Percentiles rank a stretch among this genome's conserved stretches.
Evolutionary conservation across 1,140 invertebrate genomes (phyloP).

Genomic region (Dendroctonus valens): DNA sequence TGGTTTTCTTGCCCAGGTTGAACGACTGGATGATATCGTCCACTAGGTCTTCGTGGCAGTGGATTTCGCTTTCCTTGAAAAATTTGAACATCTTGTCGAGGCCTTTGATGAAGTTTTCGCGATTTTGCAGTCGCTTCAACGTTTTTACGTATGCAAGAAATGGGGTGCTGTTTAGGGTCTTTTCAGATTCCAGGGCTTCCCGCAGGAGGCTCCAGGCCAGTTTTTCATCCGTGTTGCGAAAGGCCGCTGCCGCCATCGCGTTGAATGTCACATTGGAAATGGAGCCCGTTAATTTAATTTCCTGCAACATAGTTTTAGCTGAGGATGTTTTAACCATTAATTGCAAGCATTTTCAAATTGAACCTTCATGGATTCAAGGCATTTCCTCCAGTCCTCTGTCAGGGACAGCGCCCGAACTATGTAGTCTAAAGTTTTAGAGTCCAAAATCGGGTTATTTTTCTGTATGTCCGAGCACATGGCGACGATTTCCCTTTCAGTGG

Average conservation of each 20-base stretch:
- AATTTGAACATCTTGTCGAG: slow-evolving; percentile 39
- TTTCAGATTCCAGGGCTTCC: slow-evolving; percentile 46
- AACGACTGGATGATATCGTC: slow-evolving; percentile 22
- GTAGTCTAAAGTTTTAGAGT: slow-evolving; percentile 57
- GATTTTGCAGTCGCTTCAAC: slow-evolving; percentile 23
- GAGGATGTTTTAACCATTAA: background rate
- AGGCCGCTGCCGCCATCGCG: slow-evolving; percentile 55
- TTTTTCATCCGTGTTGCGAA: slow-evolving; percentile 55
- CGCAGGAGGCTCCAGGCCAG: slow-evolving; percentile 57
- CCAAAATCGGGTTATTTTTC: slow-evolving; percentile 58
- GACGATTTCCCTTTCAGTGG: slow-evolving; percentile 26
- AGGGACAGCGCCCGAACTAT: slow-evolving; percentile 60
- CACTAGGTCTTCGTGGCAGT: slow-evolving; percentile 23
- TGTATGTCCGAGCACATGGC: slow-evolving; percentile 51
- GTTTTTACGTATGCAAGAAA: slow-evolving; percentile 36
- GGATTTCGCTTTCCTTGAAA: slow-evolving; percentile 31
- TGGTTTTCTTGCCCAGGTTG: slow-evolving; percentile 11
- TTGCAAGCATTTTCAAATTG: background rate
- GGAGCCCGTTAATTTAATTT: slow-evolving; percentile 52
- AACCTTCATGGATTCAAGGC: slow-evolving; percentile 51
- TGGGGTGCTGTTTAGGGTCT: slow-evolving; percentile 18
- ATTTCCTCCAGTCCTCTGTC: slow-evolving; percentile 62
- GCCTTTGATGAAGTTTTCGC: slow-evolving; percentile 19
- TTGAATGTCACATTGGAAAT: slow-evolving; percentile 50
- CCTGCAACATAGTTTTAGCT: slow-evolving; percentile 52